Evolutionary conservation across 2,888 invertebrate genomes (phyloP), one percentile per base, ranked within the genome.

Genomic region (Dynastes maya): DNA sequence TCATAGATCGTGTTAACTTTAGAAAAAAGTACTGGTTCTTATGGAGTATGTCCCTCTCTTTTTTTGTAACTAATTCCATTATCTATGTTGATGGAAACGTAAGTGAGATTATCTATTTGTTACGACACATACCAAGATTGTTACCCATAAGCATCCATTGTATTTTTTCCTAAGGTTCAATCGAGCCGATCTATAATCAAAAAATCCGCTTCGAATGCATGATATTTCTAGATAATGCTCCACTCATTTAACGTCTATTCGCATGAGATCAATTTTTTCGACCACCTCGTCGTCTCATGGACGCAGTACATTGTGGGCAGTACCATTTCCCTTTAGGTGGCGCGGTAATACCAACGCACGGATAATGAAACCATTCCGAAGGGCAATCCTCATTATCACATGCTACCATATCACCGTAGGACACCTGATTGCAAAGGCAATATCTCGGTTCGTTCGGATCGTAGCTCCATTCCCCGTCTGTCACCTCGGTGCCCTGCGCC

Each of bases 301-400:
- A 94, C 81, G 94, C 93, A 78, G 95, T 94, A 89, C 99, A 99
- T 86, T 97, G 96, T 0, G 98, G 98, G 88, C 99, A 99, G 89
- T 96, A 99, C 99, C 99, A 99, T 89, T 98, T 98, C 77, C 98
- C 98, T 88, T 98, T 97, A 0, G 99, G 99, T 63, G 98, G 96
- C 77, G 97, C 96, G 0, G 96, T 95, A 83, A 99, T 96, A 70
- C 97, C 97, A 72, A 99, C 99, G 88, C 99, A 99, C 5, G 96
- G 96, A 90, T 98, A 99, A 90, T 99, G 99, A 90, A 99, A 99
- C 99, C 99, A 99, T 89, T 99, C 98, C 86, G 96, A 97, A 1
- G 97, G 97, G 89, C 99, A 99, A 96, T 97, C 96, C 88, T 96
- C 95, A 89, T 98, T 98, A 90, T 99, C 99, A 90, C 99, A 99